Conservation (phyloP, 1,140 invertebrate species). For the Alviniconcha marisindica region DNA sequence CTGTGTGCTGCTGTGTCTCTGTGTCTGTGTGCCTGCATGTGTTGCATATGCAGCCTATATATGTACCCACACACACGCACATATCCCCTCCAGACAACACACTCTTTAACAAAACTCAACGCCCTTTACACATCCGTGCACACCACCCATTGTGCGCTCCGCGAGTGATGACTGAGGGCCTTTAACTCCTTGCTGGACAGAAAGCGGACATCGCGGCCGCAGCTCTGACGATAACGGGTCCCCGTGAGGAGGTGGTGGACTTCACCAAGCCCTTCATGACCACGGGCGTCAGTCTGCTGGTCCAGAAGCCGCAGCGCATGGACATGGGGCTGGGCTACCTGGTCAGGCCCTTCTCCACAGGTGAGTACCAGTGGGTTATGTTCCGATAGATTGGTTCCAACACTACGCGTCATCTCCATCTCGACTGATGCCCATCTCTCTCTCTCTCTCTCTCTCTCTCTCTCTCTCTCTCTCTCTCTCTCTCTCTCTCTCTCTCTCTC, state of each 20-base stretch:
- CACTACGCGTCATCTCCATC: too few species aligned
- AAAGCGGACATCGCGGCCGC: conserved; percentile 96
- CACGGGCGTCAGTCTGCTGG: conserved; percentile 96
- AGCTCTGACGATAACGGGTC: conserved; percentile 77
- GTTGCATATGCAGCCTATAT: not conserved
- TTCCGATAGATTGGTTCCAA: too few species aligned
- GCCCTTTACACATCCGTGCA: not conserved
- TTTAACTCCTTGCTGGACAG: conserved; percentile 80
- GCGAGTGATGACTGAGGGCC: not conserved
- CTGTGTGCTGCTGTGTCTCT: too few species aligned
- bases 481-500: too few species aligned
- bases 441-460: too few species aligned
- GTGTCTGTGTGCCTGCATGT: too few species aligned
- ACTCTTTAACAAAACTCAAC: not conserved
- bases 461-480: too few species aligned
- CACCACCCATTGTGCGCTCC: not conserved
- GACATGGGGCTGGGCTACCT: conserved; percentile 94
- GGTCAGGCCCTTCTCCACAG: conserved; percentile 94
- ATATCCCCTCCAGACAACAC: not conserved
- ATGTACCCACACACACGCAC: not conserved
- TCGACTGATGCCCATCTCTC: too few species aligned
- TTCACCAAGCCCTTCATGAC: conserved; percentile 80
- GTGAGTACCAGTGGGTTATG: too few species aligned
- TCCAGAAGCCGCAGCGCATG: conserved; percentile 95
- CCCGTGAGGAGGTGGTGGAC: conserved; percentile 71